phyloP scores from a whole-genome alignment of 2,113 vertebrate genomes.

The Labeo rohita region DNA sequence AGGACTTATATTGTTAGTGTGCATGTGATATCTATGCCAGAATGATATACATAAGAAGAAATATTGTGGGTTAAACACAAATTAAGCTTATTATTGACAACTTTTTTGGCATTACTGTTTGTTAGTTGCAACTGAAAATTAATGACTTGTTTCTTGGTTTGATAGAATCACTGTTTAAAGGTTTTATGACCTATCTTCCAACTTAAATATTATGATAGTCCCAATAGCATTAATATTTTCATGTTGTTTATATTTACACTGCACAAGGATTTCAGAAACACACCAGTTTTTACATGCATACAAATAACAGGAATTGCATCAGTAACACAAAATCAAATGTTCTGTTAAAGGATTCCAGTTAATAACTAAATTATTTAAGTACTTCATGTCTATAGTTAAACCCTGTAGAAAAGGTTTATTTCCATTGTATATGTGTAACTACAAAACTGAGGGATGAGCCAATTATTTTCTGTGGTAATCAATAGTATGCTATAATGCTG shows the following conservation, averaged over 20 bases:
- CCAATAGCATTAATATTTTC: not conserved
- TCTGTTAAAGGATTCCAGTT: not conserved
- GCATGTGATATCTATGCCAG: not conserved
- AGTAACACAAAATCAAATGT: not conserved
- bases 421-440: not conserved
- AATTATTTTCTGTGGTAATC: slow-evolving; percentile 9
- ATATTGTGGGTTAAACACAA: not conserved
- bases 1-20: not conserved
- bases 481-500: not conserved
- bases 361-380: not conserved
- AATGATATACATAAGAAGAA: not conserved
- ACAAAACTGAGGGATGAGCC: not conserved
- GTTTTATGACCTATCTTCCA: not conserved
- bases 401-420: not conserved
- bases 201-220: not conserved
- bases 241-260: not conserved
- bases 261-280: not conserved
- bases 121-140: not conserved
- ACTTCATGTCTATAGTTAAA: not conserved
- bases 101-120: not conserved
- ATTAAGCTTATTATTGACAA: not conserved
- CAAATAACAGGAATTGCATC: not conserved
- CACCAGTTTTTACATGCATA: not conserved
- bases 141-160: not conserved
- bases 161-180: no score